Evolutionary conservation across 2,888 invertebrate genomes (phyloP), one percentile per base, ranked within the genome.

Genomic region (Cacoxenus indagator): DNA sequence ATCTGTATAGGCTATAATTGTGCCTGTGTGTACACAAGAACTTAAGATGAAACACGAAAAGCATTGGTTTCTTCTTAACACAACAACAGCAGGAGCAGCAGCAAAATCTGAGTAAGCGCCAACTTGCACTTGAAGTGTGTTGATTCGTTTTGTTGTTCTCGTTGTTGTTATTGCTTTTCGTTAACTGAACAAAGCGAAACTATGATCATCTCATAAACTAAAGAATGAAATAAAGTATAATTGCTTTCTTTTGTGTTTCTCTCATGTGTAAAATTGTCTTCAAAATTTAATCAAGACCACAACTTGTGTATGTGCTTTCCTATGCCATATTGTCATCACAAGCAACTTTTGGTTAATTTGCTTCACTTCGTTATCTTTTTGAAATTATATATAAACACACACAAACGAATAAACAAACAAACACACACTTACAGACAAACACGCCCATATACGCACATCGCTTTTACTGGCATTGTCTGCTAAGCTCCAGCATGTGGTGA

Each of bases 211-310:
- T 67, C 46, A 29, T 64, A 65, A 65, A 65, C 43, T 69, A 66
- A 66, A 64, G 62, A 62, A 64, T 69, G 66, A 64, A 65, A 54
- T 69, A 66, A 66, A 64, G 62, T 61, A 64, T 69, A 69, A 64
- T 69, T 69, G 66, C 65, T 69, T 69, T 66, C 67, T 62, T 59
- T 67, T 61, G 61, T 61, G 48, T 27, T 54, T 65, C 27, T 54
- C 65, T 65, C 65, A 65, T 61, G 54, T 59, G 66, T 65, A 66
- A 69, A 69, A 69, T 66, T 66, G 66, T 66, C 66, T 69, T 66
- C 55, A 69, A 67, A 69, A 69, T 69, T 69, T 69, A 69, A 65
- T 69, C 68, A 69, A 69, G 65, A 45, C 54, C 54, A 54, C 14
- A 24, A 61, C 29, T 8, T 37, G 43, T 5, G 45, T 45, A 26